Conservation (phyloP, 1,140 invertebrate genomes). For the Idris sp. region DNA sequence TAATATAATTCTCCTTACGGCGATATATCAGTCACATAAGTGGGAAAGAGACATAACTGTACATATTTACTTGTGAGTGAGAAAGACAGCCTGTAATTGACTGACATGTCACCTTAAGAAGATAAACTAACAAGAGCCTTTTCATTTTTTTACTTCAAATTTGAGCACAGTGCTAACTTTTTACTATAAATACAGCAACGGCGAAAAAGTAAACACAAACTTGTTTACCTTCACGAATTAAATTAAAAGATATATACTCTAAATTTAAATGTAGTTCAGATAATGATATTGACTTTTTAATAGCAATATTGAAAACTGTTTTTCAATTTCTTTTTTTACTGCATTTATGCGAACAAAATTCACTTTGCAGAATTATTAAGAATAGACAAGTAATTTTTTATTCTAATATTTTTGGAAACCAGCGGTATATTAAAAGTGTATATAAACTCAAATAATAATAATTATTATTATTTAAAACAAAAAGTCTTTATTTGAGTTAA, state of each 20-base stretch:
- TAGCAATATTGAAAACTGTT: constrained; percentile 4
- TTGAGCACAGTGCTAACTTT: constrained; percentile 4
- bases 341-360: not conserved
- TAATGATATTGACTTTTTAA: constrained; percentile 30
- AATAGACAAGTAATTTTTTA: no score
- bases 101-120: no score
- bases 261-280: constrained; percentile 47
- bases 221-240: constrained; percentile 42
- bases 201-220: constrained; percentile 33
- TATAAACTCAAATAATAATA: no score
- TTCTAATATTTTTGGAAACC: no score
- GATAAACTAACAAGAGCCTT: not conserved
- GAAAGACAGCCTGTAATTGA: no score
- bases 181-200: constrained; percentile 27
- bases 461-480: no score
- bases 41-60: no score
- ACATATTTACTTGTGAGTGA: no score
- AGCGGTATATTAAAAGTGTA: no score
- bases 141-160: not conserved
- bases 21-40: no score
- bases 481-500: no score
- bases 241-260: constrained; percentile 33
- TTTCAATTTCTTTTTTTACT: not conserved
- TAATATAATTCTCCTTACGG: no score
- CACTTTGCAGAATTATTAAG: not conserved